These are phyloP conservation scores for Holocentrus rufus DNA, from an alignment of 2,797 vertebrate genomes.

Conservation along the genomic window DNA sequence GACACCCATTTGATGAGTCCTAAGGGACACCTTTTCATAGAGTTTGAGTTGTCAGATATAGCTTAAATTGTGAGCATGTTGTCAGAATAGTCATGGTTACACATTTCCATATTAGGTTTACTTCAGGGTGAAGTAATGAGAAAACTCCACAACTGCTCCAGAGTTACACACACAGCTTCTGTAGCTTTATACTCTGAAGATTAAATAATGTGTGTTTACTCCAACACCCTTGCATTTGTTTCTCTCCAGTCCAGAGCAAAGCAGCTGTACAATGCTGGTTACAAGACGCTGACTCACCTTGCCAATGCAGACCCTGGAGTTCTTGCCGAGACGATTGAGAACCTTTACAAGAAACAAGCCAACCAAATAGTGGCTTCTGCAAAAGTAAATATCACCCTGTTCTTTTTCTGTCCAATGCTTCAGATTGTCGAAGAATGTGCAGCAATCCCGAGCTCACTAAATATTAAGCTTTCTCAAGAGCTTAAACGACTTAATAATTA, in stretches of 20 bases:
- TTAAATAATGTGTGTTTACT: neutral
- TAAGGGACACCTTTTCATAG: too few species aligned
- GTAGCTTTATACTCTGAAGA: neutral
- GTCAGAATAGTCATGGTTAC: too few species aligned
- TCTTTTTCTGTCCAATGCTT: neutral
- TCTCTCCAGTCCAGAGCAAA: conserved; percentile 87
- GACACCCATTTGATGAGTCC: too few species aligned
- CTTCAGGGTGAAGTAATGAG: too few species aligned
- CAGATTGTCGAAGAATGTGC: neutral
- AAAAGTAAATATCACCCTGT: conserved; percentile 80
- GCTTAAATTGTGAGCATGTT: too few species aligned
- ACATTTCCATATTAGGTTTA: too few species aligned
- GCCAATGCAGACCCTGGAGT: conserved; percentile 88
- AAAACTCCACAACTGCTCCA: too few species aligned
- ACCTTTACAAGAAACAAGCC: conserved; percentile 88
- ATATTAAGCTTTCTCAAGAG: too few species aligned
- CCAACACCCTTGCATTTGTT: neutral
- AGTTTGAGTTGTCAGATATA: too few species aligned
- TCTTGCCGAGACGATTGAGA: conserved; percentile 83
- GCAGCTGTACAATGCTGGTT: conserved; percentile 90
- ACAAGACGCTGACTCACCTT: conserved; percentile 88
- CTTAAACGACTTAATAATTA: neutral
- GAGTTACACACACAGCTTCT: too few species aligned
- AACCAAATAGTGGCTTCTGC: conserved; percentile 91
- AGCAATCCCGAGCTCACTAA: neutral